Base-by-base conservation (phyloP, 2,113 vertebrate species). In the Entelurus aequoreus region DNA sequence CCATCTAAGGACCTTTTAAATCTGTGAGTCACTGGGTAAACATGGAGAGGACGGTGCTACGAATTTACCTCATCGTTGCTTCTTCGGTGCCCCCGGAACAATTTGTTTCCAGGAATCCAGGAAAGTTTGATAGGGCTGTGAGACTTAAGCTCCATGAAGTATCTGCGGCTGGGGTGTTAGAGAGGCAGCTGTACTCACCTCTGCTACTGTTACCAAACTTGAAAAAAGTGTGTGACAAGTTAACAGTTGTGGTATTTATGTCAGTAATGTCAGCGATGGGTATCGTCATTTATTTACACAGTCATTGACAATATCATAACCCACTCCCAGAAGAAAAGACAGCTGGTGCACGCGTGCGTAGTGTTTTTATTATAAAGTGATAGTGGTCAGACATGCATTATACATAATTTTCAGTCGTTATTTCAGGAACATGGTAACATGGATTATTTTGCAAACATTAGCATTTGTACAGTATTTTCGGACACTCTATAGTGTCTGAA, bases 41-140 rank as follows among this genome's bases (percentile, higher is more conserved):
- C 66, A 56, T n/a, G 53, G 40, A 49, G n/a, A 14, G 21, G 7
- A 7, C 5, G 2, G 13, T 63, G 75, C 74, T 72, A 69, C 69
- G 14, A 12, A 63, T 59, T 75, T 74, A 66, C 75, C 71, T 84
- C 79, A 63, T 14, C 11, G 53, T 42, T 60, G 66, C 49, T 69
- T 37, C 49, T 63, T 67, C 19, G n/a, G 40, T 68, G 53, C 49
- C 52, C 40, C 50, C 35, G 40, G 46, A 68, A 70, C 46, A 6
- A 47, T 12, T 63, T 49, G 8, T 14, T 66, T 64, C 67, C 72
- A 79, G 77, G 66, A 82, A 80, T 78, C 42, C 54, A 28, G 28
- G 28, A 28, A 28, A 28, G 63, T 74, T 60, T 6, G 48, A 64
- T 53, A 35, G 56, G 48, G 54, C 63, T 35, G 14, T 65, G 47